These are phyloP conservation scores for Camponotus fellah DNA, from an alignment of 2,888 invertebrate species.

Conservation along the genomic window DNA sequence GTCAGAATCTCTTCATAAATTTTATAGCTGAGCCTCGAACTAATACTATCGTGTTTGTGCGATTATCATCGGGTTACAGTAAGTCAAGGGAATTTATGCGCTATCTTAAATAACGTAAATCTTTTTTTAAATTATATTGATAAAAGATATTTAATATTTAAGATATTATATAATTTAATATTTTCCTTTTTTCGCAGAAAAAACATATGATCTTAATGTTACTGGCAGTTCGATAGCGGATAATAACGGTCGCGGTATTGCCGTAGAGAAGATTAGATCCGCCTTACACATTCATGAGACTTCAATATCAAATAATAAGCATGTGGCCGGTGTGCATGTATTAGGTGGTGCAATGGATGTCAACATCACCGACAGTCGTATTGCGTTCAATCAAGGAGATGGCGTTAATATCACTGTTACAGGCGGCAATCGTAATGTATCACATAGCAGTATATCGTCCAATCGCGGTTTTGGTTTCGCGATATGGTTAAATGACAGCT, in stretches of 20 bases:
- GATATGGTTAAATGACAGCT: slow-evolving; percentile 95
- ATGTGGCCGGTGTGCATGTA: slow-evolving; percentile 96
- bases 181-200: slow-evolving; percentile 81
- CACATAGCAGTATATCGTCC: slow-evolving; percentile 93
- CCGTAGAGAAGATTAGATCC: slow-evolving; percentile 96
- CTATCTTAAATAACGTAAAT: not conserved
- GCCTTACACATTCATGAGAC: slow-evolving; percentile 95
- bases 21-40: slow-evolving; percentile 92
- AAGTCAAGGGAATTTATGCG: slow-evolving; percentile 79
- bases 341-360: slow-evolving; percentile 97
- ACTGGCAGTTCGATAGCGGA: slow-evolving; percentile 94
- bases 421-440: slow-evolving; percentile 97
- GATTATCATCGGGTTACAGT: slow-evolving; percentile 92
- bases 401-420: slow-evolving; percentile 98
- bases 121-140: not conserved
- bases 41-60: slow-evolving; percentile 92
- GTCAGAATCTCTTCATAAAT: slow-evolving; percentile 92
- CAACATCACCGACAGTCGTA: slow-evolving; percentile 95
- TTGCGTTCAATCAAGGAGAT: slow-evolving; percentile 96
- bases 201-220: slow-evolving; percentile 95
- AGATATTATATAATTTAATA: too few relatives aligned
- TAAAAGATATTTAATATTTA: slow-evolving; percentile 10
- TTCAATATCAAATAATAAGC: slow-evolving; percentile 94
- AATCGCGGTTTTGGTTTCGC: slow-evolving; percentile 96
- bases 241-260: slow-evolving; percentile 98